A percentile compares a stretch with the other conserved stretches of the same genome.
Conservation (phyloP, 1,140 invertebrate species). For the Drosophila arizonae region DNA sequence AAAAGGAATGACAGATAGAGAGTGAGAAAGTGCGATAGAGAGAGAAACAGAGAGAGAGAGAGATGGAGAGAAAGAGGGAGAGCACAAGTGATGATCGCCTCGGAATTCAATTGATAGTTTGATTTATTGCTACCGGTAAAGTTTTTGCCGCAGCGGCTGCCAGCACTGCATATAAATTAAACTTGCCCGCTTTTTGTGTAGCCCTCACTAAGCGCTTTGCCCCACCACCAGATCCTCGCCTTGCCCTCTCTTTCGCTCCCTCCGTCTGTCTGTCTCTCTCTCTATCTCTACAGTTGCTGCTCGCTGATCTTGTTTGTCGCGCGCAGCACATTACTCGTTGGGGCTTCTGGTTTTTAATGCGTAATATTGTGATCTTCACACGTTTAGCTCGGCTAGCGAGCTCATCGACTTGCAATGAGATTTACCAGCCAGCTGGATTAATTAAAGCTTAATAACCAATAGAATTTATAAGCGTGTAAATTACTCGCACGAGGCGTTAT, state of each 20-base stretch:
- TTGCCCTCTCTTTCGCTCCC: constrained; percentile 1
- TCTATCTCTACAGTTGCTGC: constrained; percentile 42
- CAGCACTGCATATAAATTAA: constrained; percentile 72
- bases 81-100: constrained; percentile 76
- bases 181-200: constrained; percentile 48
- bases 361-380: constrained; percentile 55
- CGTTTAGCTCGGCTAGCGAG: constrained; percentile 10
- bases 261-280: constrained; percentile 1
- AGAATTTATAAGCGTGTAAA: neutral
- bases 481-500: neutral
- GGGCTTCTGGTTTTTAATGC: constrained; percentile 78
- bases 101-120: constrained; percentile 83
- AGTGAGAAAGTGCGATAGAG: neutral
- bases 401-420: constrained; percentile 1
- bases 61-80: neutral
- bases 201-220: constrained; percentile 17
- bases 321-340: constrained; percentile 68
- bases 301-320: constrained; percentile 81
- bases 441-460: constrained; percentile 3
- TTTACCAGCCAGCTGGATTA: constrained; percentile 11
- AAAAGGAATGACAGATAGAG: neutral
- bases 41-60: neutral
- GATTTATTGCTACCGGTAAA: constrained; percentile 83
- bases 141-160: constrained; percentile 55
- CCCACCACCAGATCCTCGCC: neutral